Conservation (phyloP, 1,140 invertebrate genomes). For the Heliconius congener region DNA sequence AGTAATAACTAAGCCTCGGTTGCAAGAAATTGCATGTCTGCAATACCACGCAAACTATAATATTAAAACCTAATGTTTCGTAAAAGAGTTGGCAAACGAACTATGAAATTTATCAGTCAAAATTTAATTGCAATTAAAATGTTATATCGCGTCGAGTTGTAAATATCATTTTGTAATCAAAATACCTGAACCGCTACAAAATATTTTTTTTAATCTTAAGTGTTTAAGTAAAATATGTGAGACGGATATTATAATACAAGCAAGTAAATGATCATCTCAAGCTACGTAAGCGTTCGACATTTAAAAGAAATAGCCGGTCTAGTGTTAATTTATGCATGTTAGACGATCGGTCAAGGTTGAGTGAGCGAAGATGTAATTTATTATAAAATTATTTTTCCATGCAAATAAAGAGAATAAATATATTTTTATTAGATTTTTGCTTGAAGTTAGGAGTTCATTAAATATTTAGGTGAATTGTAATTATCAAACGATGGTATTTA, state of each 20-base stretch:
- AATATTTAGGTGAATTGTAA: background rate
- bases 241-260: conserved; percentile 4
- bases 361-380: conserved; percentile 24
- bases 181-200: background rate
- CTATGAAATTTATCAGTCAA: conserved; percentile 19
- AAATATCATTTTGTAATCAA: background rate
- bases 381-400: conserved; percentile 20
- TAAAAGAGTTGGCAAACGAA: conserved; percentile 26
- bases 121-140: conserved; percentile 19
- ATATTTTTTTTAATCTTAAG: background rate
- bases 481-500: background rate
- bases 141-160: background rate
- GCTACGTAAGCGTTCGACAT: conserved; percentile 27
- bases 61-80: conserved; percentile 30
- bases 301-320: conserved; percentile 16
- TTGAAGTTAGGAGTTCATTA: background rate
- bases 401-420: conserved; percentile 15
- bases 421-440: background rate
- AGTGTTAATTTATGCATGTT: conserved; percentile 31
- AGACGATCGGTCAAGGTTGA: conserved; percentile 34
- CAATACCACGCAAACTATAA: conserved; percentile 25
- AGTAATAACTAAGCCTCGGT: conserved; percentile 15
- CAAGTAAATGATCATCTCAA: background rate
- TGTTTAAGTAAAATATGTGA: background rate
- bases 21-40: conserved; percentile 36